These are phyloP conservation scores for Acleris laterana DNA, from an alignment of 2,888 invertebrate species.

Conservation along the genomic window DNA sequence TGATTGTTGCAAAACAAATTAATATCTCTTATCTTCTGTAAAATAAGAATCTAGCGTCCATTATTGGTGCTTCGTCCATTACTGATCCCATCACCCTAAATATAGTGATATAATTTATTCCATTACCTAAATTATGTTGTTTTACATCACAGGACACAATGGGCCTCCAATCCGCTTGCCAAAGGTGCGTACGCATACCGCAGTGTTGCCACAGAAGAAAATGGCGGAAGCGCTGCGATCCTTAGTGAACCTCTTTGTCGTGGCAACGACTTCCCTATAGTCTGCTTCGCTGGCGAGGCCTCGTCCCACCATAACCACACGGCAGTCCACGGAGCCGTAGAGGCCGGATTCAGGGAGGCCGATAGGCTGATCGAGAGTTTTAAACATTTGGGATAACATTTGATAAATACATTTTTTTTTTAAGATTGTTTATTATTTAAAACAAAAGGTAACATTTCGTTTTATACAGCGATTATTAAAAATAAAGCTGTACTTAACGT, in stretches of 20 bases:
- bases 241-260: constrained; percentile 82
- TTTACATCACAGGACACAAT: constrained; percentile 81
- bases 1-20: too few relatives aligned
- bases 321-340: constrained; percentile 89
- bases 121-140: not conserved
- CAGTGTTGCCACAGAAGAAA: constrained; percentile 81
- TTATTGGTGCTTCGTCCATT: too few relatives aligned
- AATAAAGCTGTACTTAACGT: too few relatives aligned
- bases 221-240: constrained; percentile 78
- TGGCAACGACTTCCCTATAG: constrained; percentile 67
- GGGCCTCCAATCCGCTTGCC: constrained; percentile 85
- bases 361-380: constrained; percentile 78
- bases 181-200: constrained; percentile 88
- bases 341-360: constrained; percentile 90
- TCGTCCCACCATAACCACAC: constrained; percentile 86
- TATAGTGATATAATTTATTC: too few relatives aligned
- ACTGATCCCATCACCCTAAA: too few relatives aligned
- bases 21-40: too few relatives aligned
- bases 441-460: too few relatives aligned
- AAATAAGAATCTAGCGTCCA: too few relatives aligned
- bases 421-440: too few relatives aligned
- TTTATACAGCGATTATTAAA: too few relatives aligned
- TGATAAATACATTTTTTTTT: too few relatives aligned
- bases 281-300: constrained; percentile 89
- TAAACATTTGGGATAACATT: constrained; percentile 15